Percentiles rank a stretch among this genome's conserved stretches.
Evolutionary conservation across 2,888 invertebrate genomes (phyloP).

Genomic region (Netelia virgata): DNA sequence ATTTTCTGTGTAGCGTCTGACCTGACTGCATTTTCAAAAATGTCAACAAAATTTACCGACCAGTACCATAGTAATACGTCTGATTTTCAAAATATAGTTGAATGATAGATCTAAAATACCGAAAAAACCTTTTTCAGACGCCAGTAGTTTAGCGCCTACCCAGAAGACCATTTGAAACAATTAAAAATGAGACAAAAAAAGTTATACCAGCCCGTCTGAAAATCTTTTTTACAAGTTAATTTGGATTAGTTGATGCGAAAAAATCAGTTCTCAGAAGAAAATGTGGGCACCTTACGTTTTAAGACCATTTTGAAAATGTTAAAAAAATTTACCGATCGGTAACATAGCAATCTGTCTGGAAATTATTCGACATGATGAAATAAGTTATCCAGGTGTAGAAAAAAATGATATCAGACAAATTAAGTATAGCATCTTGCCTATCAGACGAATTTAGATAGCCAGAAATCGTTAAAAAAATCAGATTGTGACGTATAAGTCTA

Average conservation of each 20-base stretch:
- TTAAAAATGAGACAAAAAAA: conserved; percentile 3
- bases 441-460: not conserved
- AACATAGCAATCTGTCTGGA: not conserved
- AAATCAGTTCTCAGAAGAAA: conserved; percentile 7
- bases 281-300: not conserved
- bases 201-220: not conserved
- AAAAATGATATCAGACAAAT: not conserved
- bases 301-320: not conserved
- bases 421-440: not conserved
- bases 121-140: conserved; percentile 22
- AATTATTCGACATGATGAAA: not conserved
- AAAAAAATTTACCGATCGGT: not conserved
- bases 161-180: not conserved
- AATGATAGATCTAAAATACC: conserved; percentile 23
- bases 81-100: conserved; percentile 16
- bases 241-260: not conserved
- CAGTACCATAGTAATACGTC: conserved; percentile 22
- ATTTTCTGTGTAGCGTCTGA: conserved; percentile 25
- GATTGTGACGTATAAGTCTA: no score
- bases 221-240: not conserved
- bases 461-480: no score
- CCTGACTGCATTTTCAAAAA: conserved; percentile 41
- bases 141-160: not conserved
- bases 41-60: conserved; percentile 8
- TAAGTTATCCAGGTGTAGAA: not conserved